Conservation (phyloP, 37 sponge, comb jelly and placozoan genomes). For the Beroe forskalii region DNA sequence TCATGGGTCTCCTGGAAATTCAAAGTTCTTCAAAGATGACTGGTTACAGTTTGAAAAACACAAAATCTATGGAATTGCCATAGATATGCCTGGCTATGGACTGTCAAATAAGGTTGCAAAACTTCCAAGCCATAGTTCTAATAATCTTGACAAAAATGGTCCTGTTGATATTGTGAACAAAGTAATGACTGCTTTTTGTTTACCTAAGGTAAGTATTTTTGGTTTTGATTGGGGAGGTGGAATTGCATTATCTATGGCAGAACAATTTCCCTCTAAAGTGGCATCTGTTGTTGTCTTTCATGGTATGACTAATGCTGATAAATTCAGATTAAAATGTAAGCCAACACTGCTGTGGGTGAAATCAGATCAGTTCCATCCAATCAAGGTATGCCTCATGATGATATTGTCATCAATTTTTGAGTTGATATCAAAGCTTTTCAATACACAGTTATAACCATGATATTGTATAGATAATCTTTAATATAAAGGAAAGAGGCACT, state of each 20-base stretch:
- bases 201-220: neutral
- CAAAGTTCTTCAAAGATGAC: neutral
- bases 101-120: neutral
- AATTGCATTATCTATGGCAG: neutral
- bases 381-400: no score
- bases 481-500: no score
- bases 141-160: neutral
- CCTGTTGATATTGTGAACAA: neutral
- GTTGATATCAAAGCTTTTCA: no score
- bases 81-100: neutral
- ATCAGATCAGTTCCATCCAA: neutral
- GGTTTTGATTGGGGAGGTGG: neutral
- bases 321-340: neutral
- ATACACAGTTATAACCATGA: no score
- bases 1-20: neutral
- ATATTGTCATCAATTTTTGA: no score
- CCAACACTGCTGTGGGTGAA: neutral
- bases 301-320: neutral
- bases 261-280: neutral
- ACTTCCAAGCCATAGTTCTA: neutral
- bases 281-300: neutral
- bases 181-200: neutral
- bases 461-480: no score
- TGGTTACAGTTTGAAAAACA: neutral
- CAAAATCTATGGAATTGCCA: neutral